These are phyloP conservation scores for Tenthredo mesomela DNA, from an alignment of 2,888 invertebrate species.

Conservation along the genomic window DNA sequence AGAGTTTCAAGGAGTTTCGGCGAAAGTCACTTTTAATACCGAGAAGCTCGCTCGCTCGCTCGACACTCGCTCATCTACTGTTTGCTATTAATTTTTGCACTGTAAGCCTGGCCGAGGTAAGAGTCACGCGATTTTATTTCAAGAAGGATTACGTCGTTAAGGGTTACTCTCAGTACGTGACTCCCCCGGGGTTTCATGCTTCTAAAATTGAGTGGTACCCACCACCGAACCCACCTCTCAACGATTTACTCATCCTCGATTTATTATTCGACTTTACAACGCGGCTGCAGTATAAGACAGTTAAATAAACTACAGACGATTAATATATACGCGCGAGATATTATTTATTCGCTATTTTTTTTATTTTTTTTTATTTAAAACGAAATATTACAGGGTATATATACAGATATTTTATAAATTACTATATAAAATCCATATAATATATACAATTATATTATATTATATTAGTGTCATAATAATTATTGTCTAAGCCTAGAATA, in stretches of 20 bases:
- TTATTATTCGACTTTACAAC: not conserved
- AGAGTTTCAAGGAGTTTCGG: not conserved
- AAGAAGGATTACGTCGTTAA: slow-evolving; percentile 30
- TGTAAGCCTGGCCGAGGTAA: slow-evolving; percentile 6
- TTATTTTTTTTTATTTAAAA: too few species aligned
- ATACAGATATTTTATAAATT: too few species aligned
- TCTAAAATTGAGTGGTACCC: slow-evolving; percentile 13
- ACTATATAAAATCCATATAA: too few species aligned
- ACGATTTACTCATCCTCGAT: not conserved
- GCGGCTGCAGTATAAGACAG: not conserved
- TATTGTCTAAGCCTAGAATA: not conserved
- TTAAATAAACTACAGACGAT: not conserved
- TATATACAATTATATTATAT: too few species aligned
- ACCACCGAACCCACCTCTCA: not conserved
- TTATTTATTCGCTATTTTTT: too few species aligned
- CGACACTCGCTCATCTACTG: not conserved
- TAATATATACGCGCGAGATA: not conserved
- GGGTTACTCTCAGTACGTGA: slow-evolving; percentile 28
- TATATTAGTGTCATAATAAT: not conserved
- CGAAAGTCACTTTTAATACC: not conserved
- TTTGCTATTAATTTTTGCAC: slow-evolving; percentile 34
- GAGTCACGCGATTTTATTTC: slow-evolving; percentile 31
- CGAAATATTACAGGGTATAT: too few species aligned
- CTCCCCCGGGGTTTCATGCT: not conserved
- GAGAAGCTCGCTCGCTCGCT: not conserved